These are phyloP conservation scores for Centropus unirufus DNA, from an alignment of 2,113 vertebrate species.

Conservation along the genomic window DNA sequence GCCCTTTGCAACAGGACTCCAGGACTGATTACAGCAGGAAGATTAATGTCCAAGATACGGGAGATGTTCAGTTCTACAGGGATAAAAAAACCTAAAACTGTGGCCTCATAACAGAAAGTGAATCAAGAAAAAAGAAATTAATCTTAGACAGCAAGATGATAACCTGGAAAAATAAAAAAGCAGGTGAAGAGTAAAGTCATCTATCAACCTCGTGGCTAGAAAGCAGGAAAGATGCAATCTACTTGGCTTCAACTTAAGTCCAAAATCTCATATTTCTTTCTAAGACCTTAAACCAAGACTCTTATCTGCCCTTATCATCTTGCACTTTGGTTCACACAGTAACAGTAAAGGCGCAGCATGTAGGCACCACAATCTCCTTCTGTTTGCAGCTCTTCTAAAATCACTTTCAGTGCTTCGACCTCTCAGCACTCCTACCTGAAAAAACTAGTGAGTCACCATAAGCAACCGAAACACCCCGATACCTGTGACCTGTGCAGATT, in stretches of 20 bases:
- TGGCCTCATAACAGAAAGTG: background rate
- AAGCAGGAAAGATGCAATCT: background rate
- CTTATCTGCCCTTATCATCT: background rate
- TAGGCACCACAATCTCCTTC: accelerated
- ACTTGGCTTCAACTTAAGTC: background rate
- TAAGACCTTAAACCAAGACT: background rate
- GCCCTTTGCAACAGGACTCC: background rate
- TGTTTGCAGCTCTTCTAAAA: background rate
- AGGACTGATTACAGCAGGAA: background rate
- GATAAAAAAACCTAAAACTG: background rate
- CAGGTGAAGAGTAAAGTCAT: background rate
- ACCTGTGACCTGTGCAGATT: background rate
- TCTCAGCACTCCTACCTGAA: background rate
- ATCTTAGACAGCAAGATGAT: background rate
- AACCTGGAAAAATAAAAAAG: background rate
- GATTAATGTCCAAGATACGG: background rate
- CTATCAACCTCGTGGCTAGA: background rate
- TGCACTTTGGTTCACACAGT: background rate
- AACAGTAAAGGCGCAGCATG: background rate
- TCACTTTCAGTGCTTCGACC: background rate
- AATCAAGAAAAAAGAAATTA: background rate
- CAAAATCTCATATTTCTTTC: background rate
- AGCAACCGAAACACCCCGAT: background rate
- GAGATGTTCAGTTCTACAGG: background rate
- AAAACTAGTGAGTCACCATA: background rate